Conservation (phyloP, 2,797 vertebrate genomes). For the Luscinia luscinia region DNA sequence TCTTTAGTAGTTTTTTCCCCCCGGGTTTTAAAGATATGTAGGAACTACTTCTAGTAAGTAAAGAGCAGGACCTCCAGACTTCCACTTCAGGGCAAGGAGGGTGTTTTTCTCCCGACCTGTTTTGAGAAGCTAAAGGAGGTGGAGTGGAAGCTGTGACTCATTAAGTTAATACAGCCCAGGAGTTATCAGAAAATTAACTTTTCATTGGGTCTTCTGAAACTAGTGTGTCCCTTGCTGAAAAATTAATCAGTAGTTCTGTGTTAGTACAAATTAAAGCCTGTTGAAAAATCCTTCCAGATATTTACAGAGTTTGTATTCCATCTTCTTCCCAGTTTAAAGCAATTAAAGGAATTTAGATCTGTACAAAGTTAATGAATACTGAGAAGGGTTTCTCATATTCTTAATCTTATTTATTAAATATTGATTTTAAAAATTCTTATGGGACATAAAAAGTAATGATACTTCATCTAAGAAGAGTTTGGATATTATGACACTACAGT, state of each 20-base stretch:
- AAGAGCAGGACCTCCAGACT: neutral
- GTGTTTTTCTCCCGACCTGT: neutral
- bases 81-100: neutral
- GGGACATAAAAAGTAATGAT: neutral
- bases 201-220: neutral
- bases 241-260: neutral
- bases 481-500: neutral
- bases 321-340: constrained; percentile 26
- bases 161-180: neutral
- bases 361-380: constrained; percentile 15
- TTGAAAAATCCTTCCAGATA: constrained; percentile 3
- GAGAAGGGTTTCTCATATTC: neutral
- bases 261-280: neutral
- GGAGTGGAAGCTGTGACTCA: neutral
- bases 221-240: neutral
- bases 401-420: constrained; percentile 31
- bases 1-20: neutral
- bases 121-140: neutral
- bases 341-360: neutral
- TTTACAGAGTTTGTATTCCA: constrained; percentile 2
- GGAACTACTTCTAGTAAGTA: neutral
- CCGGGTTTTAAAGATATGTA: neutral
- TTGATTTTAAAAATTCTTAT: constrained; percentile 9
- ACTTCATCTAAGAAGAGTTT: neutral
- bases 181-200: neutral